Evolutionary conservation across 1,140 invertebrate genomes (phyloP).

Genomic region (Hyles vespertilio): DNA sequence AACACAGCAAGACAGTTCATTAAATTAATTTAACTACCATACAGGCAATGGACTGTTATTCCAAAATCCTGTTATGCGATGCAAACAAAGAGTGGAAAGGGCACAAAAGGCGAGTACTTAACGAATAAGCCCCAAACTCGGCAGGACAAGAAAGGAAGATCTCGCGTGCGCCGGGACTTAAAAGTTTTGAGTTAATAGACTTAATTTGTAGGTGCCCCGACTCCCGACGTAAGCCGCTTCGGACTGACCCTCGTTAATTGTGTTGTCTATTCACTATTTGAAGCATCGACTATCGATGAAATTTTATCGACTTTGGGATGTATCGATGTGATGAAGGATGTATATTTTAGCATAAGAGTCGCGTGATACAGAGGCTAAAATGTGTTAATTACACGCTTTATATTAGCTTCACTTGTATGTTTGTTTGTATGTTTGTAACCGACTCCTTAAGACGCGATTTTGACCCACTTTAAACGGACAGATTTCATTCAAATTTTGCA

Average conservation of each 20-base stretch:
- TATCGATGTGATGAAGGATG: too few relatives aligned
- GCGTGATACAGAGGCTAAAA: neutral
- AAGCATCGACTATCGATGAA: conserved; percentile 40
- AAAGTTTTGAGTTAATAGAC: conserved; percentile 71
- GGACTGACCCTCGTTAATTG: conserved; percentile 47
- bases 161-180: conserved; percentile 66
- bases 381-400: too few relatives aligned
- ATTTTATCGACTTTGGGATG: conserved; percentile 2
- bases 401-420: too few relatives aligned
- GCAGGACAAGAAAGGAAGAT: conserved; percentile 67
- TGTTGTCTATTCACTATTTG: conserved; percentile 23
- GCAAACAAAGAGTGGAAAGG: conserved; percentile 56
- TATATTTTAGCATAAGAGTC: too few relatives aligned
- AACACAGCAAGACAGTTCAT: too few relatives aligned
- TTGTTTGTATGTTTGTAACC: too few relatives aligned
- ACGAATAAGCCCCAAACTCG: conserved; percentile 64
- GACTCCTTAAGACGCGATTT: too few relatives aligned
- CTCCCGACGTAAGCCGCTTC: conserved; percentile 55
- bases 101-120: conserved; percentile 60
- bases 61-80: conserved; percentile 45
- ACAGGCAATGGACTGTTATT: conserved; percentile 1
- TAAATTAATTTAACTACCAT: too few relatives aligned
- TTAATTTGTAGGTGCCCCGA: conserved; percentile 62
- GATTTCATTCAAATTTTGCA: too few relatives aligned
- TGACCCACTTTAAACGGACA: too few relatives aligned